Base-by-base conservation (phyloP, 2,797 vertebrate species). In the Sebastes elongatus region DNA sequence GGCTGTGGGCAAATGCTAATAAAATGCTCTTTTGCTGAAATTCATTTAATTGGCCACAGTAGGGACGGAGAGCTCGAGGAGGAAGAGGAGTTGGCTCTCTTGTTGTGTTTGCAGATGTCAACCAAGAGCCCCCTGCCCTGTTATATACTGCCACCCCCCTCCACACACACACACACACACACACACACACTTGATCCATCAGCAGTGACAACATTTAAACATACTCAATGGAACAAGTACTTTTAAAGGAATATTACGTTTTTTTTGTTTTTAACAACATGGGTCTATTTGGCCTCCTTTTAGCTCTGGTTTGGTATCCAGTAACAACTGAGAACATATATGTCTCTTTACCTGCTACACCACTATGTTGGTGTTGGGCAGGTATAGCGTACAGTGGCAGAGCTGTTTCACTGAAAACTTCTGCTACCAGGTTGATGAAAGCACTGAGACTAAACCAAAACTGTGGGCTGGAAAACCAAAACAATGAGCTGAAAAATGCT, bases 21-120 rank as follows among this genome's bases (percentile, higher is more conserved):
- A 97, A 98, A 98, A 97, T 95, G 95, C 94, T 96, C 93, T 96
- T 98, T 97, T 96, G 94, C 94, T 94, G 95, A 97, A 97, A 97
- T 97, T 96, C 95, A 96, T 95, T 97, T 98, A 97, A 97, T 97
- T 97, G 97, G 96, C 96, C 97, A 96, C 96, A 96, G 96, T 96
- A 96, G 97, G 96, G 93, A 96, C 78, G 90, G 86, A 75, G 67
- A 72, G 86, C 83, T 89, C 11, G 68, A 92, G 85, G 90, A 89
- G 63, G 76, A 89, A 74, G 86, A 88, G 82, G 82, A 87, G 83
- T 78, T 56, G 74, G 83, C 82, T 78, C 62, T 61, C 46, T 49
- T 49, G 46, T 49, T 49, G 63, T 90, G 74, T 91, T 81, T 93
- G 89, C 93, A 95, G 92, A 95, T 94, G 92, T 93, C 95, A 78